Evolutionary conservation across 2,797 vertebrate genomes (phyloP), one percentile per base, ranked within the genome.

Genomic region (Heterohyrax brucei): DNA sequence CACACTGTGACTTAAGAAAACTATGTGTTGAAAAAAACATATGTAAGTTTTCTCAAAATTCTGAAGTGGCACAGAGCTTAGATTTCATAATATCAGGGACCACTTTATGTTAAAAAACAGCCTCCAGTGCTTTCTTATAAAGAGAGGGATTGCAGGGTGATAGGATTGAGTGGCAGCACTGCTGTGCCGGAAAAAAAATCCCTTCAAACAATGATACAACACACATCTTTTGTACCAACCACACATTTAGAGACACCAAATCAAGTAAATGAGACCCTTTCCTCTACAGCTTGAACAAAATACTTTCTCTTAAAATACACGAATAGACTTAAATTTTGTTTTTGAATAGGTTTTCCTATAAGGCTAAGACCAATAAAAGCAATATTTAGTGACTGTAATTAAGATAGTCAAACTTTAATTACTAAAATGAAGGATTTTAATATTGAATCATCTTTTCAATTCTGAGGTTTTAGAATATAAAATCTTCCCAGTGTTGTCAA

Each of bases 151-250:
- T 33, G 2, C 39, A 64, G 48, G 66, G 50, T 72, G 44, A 26
- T 13, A 66, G n/a, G 12, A 50, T 48, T 3, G 14, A 73, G 9
- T 26, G 8, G 16, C 9, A 53, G 13, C 19, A 79, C 7, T 24
- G 33, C 8, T 13, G 3, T 14, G 22, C 0, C 24, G 12, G 12
- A 7, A 24, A n/a, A 53, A 22, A 22, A 10, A 30, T 26, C 28
- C 28, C 46, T 92, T 94, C 44, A 79, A 59, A 10, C 24, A 44
- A 10, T 1, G 1, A 59, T 77, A 61, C 44, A 70, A 81, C 81
- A 82, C 14, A 9, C 3, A 26, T 19, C 33, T 75, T 22, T n/a
- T 83, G 7, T 10, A 62, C 70, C 18, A 30, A 46, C 53, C 19
- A 24, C 56, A 81, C 3, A 28, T 19, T 19, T 4, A 33, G 30